These are phyloP conservation scores for Circaetus cinerascens DNA, from an alignment of 2,113 vertebrate species.

Conservation along the genomic window DNA sequence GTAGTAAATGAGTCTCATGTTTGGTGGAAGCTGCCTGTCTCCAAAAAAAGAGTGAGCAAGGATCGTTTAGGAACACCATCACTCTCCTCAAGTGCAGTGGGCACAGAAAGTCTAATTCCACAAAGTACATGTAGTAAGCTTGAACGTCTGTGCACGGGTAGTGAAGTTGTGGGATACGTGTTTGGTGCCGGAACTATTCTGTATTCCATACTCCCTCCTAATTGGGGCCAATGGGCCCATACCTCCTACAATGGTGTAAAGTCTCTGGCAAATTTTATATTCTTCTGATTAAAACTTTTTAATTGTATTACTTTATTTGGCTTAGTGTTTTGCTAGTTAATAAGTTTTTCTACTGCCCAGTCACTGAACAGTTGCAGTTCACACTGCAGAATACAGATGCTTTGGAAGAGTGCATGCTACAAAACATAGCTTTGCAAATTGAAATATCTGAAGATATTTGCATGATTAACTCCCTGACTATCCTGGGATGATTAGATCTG, in stretches of 20 bases:
- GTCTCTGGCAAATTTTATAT: background rate
- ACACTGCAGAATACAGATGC: background rate
- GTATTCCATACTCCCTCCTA: background rate
- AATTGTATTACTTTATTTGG: background rate
- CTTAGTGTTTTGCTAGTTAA: background rate
- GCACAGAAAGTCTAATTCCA: background rate
- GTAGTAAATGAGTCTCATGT: background rate
- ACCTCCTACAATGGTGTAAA: background rate
- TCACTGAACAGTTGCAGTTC: background rate
- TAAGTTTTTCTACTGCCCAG: background rate
- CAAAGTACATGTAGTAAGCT: fast-evolving
- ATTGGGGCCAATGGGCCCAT: background rate
- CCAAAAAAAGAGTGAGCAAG: background rate
- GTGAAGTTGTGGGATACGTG: too few relatives aligned
- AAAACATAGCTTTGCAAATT: background rate
- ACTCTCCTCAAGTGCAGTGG: background rate
- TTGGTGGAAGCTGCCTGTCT: background rate
- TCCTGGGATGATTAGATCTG: slow-evolving; percentile 51
- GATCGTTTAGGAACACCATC: background rate
- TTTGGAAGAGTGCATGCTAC: background rate
- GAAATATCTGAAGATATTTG: slow-evolving; percentile 24
- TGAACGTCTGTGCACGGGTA: fast-evolving
- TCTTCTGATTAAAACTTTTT: background rate
- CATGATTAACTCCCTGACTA: slow-evolving; percentile 33
- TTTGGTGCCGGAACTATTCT: background rate